Evolutionary conservation across 2,113 vertebrate genomes (phyloP), one percentile per base, ranked within the genome.

Genomic region (Microcebus murinus): DNA sequence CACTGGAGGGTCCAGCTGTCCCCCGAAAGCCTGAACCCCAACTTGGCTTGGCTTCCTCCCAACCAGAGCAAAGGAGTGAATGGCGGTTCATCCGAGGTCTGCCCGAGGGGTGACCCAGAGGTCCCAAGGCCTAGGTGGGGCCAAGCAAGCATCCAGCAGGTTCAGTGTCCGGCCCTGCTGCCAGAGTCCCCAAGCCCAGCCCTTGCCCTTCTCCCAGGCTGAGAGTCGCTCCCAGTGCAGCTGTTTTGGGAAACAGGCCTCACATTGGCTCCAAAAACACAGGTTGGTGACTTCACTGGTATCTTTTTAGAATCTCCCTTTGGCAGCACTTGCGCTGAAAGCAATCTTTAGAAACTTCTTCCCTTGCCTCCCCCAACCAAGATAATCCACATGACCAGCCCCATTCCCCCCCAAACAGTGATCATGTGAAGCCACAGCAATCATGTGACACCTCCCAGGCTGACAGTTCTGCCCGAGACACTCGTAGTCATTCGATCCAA

Each of bases 291-390:
- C 97, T 97, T 95, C 95, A 90, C 76, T 6, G 4, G 80, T 59
- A 92, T 87, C 93, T 52, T 93, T 96, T 95, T 74, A 95, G 95
- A 96, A 95, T 89, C 95, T 90, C 90, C 90, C 87, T 94, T 88
- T 85, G 93, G 91, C 93, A 87, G 50, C 48, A 18, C 73, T 76
- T 61, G 48, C 27, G 84, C 74, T 50, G 21, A 95, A 82, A 8
- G 73, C 83, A 90, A 81, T 96, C 96, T 95, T 97, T 45, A 95
- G 91, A 93, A 96, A 97, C 80, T 95, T 91, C 91, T 96, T 61
- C 55, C 76, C 85, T 63, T 92, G 92, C 68, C 73, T 97, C 89
- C 86, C 85, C 52, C 74, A 84, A 70, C 48, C 87, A 86, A 71
- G 77, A 95, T 68, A 39, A 97, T 48, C n/a, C 94, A 95, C 67